phyloP scores from a whole-genome alignment of 2,113 vertebrate species.

The Arizona elegans region DNA sequence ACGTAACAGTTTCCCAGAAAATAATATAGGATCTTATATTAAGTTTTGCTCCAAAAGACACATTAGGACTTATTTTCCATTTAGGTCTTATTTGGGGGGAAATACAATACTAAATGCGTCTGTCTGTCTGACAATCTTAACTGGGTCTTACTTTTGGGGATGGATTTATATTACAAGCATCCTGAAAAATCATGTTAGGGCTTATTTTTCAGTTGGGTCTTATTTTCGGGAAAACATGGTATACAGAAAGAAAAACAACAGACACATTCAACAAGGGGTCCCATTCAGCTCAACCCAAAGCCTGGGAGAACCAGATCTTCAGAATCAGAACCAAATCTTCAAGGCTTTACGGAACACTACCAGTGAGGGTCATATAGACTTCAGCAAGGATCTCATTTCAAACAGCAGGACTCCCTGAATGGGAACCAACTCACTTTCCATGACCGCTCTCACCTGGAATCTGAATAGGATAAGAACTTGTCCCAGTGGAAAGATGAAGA shows the following conservation, averaged over 20 bases:
- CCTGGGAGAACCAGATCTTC: background rate
- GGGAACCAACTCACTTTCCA: background rate
- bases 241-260: background rate
- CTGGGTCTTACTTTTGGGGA: too few relatives aligned
- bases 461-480: background rate
- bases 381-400: background rate
- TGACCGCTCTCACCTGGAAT: background rate
- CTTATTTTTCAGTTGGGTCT: too few relatives aligned
- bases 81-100: too few relatives aligned
- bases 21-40: too few relatives aligned
- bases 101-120: too few relatives aligned
- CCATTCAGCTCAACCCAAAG: background rate
- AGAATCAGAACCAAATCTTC: background rate
- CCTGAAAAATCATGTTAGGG: too few relatives aligned
- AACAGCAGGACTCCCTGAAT: background rate
- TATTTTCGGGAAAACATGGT: background rate
- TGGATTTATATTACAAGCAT: too few relatives aligned
- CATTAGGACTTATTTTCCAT: too few relatives aligned
- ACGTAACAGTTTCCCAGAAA: too few relatives aligned
- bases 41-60: too few relatives aligned
- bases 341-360: background rate
- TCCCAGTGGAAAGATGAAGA: background rate
- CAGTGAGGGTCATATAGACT: background rate
- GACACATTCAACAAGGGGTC: background rate
- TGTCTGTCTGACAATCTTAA: too few relatives aligned